Evolutionary conservation across 2,888 invertebrate species (phyloP), one percentile per base, ranked within the genome.

Genomic region (Cheilosia impressa): DNA sequence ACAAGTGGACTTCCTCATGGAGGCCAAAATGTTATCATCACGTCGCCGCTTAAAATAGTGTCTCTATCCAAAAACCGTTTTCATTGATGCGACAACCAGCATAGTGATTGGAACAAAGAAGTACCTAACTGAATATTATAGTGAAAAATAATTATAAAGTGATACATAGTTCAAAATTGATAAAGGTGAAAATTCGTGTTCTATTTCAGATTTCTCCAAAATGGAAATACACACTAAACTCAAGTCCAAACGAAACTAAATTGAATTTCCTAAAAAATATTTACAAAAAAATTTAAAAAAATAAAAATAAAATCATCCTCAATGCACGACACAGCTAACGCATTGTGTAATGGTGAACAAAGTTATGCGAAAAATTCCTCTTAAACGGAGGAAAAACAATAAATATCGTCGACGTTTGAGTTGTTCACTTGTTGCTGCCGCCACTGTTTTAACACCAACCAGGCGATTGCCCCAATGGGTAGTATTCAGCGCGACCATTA

Each of bases 11-110:
- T 88, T 88, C 89, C 89, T 89, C 73, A 73, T 17, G 76, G 75
- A 81, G 88, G 88, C 82, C 88, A 89, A 81, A 75, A 88, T 84
- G 89, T 89, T 89, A 89, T 89, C 89, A 87, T 24, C 45, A n/a
- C 17, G 45, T 47, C 17, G 43, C 60, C 60, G 62, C 76, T 68
- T 52, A 87, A 79, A 69, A 69, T 65, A 75, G 52, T 77, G 47
- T 38, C 22, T 17, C n/a, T n/a, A 13, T 27, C 34, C 4, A 50
- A 55, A 45, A 53, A 52, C 50, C 24, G 15, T 52, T 62, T 58
- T 65, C 75, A 84, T 73, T 83, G 24, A 65, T 75, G 45, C 43
- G 7, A 22, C 31, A 52, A 73, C 68, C 22, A 41, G 79, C 73
- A 58, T 58, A 75, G 68, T 65, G 77, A 82, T 66, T 60, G 52